Evolutionary conservation across 2,888 invertebrate genomes (phyloP).

Genomic region (Augiades crinisus): DNA sequence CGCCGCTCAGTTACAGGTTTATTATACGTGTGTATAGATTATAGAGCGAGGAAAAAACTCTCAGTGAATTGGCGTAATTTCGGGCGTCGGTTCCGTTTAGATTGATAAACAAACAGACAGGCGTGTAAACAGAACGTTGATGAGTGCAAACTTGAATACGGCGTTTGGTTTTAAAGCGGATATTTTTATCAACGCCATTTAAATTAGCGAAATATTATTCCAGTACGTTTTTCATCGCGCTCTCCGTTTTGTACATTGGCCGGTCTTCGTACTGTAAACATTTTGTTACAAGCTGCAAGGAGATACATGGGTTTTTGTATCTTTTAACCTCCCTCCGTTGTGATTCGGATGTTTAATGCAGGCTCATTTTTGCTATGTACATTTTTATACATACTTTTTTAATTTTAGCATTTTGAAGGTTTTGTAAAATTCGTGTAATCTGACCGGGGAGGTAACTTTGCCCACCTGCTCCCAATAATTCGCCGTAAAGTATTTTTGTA

Average conservation of each 20-base stretch:
- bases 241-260: constrained; percentile 15
- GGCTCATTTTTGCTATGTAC: too few species aligned
- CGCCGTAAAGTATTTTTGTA: too few species aligned
- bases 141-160: constrained; percentile 19
- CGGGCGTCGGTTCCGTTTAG: constrained; percentile 1
- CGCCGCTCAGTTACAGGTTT: too few species aligned
- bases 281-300: neutral
- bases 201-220: constrained; percentile 17
- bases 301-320: neutral
- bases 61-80: constrained; percentile 4
- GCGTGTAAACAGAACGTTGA: constrained; percentile 14
- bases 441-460: too few species aligned
- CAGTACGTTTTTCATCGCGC: constrained; percentile 19
- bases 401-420: too few species aligned
- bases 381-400: too few species aligned
- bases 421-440: too few species aligned
- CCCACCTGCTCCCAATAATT: too few species aligned
- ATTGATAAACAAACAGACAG: constrained; percentile 12
- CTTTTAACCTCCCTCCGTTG: neutral
- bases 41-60: constrained; percentile 3
- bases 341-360: too few species aligned
- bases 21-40: too few species aligned
- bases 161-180: constrained; percentile 3
- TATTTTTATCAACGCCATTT: constrained; percentile 19
- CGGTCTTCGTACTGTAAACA: constrained; percentile 7